Conservation (phyloP, 2,113 vertebrate species). For the Scopus umbretta region DNA sequence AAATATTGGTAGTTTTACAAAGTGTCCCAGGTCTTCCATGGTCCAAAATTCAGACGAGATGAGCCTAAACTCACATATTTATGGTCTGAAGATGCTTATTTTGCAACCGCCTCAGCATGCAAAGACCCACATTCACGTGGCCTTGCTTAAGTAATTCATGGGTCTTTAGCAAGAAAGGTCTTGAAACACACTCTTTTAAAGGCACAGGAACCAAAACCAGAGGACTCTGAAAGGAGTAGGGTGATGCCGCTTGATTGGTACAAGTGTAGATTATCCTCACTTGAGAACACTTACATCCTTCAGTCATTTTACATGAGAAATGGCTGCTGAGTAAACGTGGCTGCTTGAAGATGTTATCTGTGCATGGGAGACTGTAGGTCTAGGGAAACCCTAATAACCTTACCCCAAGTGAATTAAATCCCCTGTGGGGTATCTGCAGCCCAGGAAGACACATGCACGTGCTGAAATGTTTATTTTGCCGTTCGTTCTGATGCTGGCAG, state of each 20-base stretch:
- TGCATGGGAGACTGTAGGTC: not conserved
- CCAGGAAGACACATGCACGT: not conserved
- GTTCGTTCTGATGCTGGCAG: not conserved
- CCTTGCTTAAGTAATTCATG: not conserved
- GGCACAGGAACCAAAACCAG: not conserved
- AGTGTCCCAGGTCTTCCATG: not conserved
- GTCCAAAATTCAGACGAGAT: not conserved
- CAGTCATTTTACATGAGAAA: not conserved
- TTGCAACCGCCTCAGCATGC: not conserved
- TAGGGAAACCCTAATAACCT: not conserved
- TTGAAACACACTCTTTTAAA: not conserved
- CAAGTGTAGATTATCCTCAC: not conserved
- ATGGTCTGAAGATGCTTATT: not conserved
- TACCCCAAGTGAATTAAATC: not conserved
- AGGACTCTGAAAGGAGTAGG: not conserved
- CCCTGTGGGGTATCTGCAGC: not conserved
- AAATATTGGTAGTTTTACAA: not conserved
- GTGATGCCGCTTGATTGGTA: not conserved
- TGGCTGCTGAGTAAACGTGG: not conserved
- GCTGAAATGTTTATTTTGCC: not conserved
- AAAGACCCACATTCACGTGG: not conserved
- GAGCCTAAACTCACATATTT: not conserved
- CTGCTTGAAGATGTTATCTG: not conserved
- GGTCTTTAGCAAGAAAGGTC: not conserved
- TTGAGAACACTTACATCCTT: not conserved